A percentile compares a stretch with the other conserved stretches of the same genome.
phyloP scores from a whole-genome alignment of 2,888 invertebrate species.

The Mesochorus sp. region DNA sequence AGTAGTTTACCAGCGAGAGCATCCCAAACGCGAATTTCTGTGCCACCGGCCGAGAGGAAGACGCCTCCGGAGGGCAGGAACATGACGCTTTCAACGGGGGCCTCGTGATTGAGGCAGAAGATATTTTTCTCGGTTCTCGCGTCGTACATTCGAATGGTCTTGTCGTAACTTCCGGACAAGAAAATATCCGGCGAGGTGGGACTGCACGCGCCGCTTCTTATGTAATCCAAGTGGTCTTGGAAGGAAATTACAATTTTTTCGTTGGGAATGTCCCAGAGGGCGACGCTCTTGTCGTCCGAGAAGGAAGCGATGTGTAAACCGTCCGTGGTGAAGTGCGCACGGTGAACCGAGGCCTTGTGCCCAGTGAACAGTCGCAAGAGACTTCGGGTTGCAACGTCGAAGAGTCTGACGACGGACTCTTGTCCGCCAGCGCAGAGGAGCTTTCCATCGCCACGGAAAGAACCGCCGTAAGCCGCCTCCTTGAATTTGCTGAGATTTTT shows the following conservation, averaged over 20 bases:
- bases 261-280: conserved; percentile 95
- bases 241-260: conserved; percentile 88
- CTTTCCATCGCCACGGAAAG: conserved; percentile 91
- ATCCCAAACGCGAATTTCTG: conserved; percentile 97
- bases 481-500: conserved; percentile 93
- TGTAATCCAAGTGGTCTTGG: conserved; percentile 90
- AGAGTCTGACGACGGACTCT: conserved; percentile 92
- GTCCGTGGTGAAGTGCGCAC: conserved; percentile 91
- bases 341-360: conserved; percentile 91
- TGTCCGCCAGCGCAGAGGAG: conserved; percentile 95
- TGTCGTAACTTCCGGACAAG: conserved; percentile 95
- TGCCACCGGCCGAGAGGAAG: conserved; percentile 95
- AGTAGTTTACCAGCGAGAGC: conserved; percentile 92
- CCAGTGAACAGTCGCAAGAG: conserved; percentile 93
- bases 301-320: conserved; percentile 92
- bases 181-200: conserved; percentile 90
- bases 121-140: conserved; percentile 88
- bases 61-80: conserved; percentile 95
- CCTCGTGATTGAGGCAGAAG: conserved; percentile 91
- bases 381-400: conserved; percentile 93
- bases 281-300: conserved; percentile 94
- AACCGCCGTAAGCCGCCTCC: conserved; percentile 93
- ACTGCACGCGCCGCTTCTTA: conserved; percentile 92
- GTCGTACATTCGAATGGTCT: conserved; percentile 94
- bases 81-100: conserved; percentile 94